Conservation (phyloP, 2,113 vertebrate species). For the Brevimyrus niger region DNA sequence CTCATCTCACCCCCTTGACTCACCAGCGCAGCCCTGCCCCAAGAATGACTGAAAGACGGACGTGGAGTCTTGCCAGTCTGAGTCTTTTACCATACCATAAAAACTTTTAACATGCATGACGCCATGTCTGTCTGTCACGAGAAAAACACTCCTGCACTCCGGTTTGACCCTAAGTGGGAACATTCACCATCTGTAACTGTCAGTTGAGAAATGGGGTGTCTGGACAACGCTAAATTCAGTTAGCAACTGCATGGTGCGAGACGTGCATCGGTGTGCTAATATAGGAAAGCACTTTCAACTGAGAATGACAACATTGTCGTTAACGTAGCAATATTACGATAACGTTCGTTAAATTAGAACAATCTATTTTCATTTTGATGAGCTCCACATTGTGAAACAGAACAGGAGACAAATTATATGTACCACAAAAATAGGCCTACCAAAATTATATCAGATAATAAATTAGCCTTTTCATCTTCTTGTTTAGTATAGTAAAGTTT, state of each 20-base stretch:
- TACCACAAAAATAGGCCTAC: not conserved
- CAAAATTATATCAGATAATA: not conserved
- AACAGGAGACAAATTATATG: not conserved
- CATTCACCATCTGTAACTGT: not conserved
- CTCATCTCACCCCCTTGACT: not conserved
- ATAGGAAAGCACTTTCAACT: not conserved
- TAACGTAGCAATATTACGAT: not conserved
- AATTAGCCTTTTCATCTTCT: not conserved
- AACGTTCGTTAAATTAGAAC: not conserved
- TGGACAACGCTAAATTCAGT: not conserved
- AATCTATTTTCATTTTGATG: not conserved
- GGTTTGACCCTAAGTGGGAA: not conserved
- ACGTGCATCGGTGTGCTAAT: not conserved
- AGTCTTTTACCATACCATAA: constrained; percentile 12
- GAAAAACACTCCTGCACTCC: not conserved
- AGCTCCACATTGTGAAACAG: not conserved
- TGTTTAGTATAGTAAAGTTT: not conserved
- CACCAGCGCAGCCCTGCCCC: not conserved
- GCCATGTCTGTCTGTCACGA: not conserved
- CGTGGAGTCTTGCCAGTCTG: not conserved
- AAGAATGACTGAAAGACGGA: constrained; percentile 18
- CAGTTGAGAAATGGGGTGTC: not conserved
- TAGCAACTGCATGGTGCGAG: not conserved
- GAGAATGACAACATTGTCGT: not conserved
- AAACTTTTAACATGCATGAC: constrained; percentile 13